Base-by-base conservation (phyloP, 2,888 invertebrate genomes). In the Xylophagus ater region DNA sequence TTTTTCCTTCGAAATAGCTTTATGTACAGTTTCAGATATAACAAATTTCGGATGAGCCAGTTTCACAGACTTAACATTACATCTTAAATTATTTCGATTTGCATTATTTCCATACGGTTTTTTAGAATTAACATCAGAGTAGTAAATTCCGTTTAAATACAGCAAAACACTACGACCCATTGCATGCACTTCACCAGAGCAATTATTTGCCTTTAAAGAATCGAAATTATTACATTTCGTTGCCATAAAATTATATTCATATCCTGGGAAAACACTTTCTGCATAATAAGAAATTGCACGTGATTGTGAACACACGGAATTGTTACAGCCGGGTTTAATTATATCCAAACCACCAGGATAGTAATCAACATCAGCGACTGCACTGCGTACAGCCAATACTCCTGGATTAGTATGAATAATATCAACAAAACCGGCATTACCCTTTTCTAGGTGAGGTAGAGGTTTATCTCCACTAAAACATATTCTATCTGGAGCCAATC, bases 141-240 rank as follows among this genome's bases (percentile, higher is more conserved):
- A 64, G 36, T 54, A 62, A 42, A 54, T 62, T 19, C 63, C 63
- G 40, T 56, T 60, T 3, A 55, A 25, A 8, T 43, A 33, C 1
- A n/a, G 37, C 1, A 60, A 52, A 18, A 47, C 52, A 12, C 48
- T 54, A 44, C 51, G 57, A 9, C 62, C 62, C 63, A 64, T 64
- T 12, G 56, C 52, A 8, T 48, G 34, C 4, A 51, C 37, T 4
- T 29, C 30, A 3, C 56, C 55, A 2, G 47, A 34, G 34, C 65
- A 64, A n/a, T n/a, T n/a, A n/a, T n/a, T n/a, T n/a, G n/a, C n/a
- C n/a, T n/a, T n/a, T n/a, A n/a, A n/a, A n/a, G n/a, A n/a, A n/a
- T n/a, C n/a, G n/a, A n/a, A n/a, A n/a, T n/a, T n/a, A n/a, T n/a
- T n/a, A n/a, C n/a, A n/a, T n/a, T n/a, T n/a, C n/a, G n/a, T n/a